Conservation (phyloP, 2,888 invertebrate species). For the Drosophila mercatorum region DNA sequence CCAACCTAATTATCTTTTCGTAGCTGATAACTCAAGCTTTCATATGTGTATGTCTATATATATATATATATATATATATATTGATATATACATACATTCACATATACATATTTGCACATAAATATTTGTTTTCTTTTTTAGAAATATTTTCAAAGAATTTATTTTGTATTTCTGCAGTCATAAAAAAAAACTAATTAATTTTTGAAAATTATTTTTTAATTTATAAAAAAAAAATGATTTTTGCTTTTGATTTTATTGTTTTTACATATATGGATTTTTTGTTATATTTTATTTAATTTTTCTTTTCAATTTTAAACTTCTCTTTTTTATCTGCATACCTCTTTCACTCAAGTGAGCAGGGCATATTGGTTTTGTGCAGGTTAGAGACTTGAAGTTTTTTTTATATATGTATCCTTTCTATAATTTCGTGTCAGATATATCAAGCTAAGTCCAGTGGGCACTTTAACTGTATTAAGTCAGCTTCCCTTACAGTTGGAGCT, state of each 20-base stretch:
- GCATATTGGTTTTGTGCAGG: constrained; percentile 1
- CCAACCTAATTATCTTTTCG: too few relatives aligned
- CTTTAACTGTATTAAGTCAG: too few relatives aligned
- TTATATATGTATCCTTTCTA: background rate
- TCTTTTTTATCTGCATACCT: background rate
- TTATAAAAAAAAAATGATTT: background rate
- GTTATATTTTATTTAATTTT: background rate
- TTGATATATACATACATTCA: too few relatives aligned
- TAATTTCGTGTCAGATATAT: background rate
- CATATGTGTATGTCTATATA: background rate
- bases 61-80: background rate
- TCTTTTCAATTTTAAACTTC: background rate
- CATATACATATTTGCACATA: background rate
- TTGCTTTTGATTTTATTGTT: background rate
- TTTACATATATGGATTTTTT: background rate
- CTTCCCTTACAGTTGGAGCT: background rate
- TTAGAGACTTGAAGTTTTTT: background rate
- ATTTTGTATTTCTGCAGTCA: background rate
- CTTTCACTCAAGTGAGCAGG: background rate
- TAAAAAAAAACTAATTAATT: background rate
- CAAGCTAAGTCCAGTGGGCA: background rate
- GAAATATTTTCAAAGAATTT: background rate
- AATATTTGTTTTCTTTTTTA: background rate
- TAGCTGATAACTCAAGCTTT: background rate
- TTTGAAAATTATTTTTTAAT: background rate